Conservation (phyloP, 2,113 vertebrate genomes). For the Megalops atlanticus region DNA sequence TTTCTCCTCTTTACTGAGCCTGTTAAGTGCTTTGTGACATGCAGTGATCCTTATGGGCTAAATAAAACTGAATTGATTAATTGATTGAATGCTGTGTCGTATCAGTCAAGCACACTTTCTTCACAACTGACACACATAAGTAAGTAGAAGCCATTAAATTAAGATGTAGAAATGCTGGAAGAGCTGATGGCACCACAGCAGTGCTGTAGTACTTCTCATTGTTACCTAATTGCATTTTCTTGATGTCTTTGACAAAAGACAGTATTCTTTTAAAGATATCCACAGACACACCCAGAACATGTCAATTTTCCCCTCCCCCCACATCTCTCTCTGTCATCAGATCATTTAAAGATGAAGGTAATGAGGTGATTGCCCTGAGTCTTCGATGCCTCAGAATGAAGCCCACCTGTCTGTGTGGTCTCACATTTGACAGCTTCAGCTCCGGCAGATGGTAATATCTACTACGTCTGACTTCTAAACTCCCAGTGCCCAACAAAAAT, state of each 20-base stretch:
- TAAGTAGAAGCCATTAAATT: background rate
- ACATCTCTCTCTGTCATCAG: background rate
- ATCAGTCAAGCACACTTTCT: conserved; percentile 1
- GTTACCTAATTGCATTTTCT: background rate
- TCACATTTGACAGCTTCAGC: background rate
- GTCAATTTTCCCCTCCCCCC: background rate
- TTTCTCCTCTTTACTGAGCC: background rate
- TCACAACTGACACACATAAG: background rate
- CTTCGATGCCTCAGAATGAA: background rate
- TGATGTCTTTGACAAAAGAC: background rate
- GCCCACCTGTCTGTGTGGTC: background rate
- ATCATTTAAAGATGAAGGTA: background rate
- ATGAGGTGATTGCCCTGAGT: background rate
- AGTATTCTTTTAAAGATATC: background rate
- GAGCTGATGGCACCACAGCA: background rate
- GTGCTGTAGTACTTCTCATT: background rate
- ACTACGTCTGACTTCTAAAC: background rate
- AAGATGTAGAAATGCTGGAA: background rate
- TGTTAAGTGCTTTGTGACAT: background rate
- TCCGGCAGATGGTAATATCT: background rate
- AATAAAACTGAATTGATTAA: background rate
- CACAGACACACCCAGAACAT: background rate
- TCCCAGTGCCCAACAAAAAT: background rate
- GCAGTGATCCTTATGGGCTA: background rate
- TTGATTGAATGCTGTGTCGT: background rate